phyloP scores from a whole-genome alignment of 1,140 invertebrate genomes.

The Drosophila teissieri region DNA sequence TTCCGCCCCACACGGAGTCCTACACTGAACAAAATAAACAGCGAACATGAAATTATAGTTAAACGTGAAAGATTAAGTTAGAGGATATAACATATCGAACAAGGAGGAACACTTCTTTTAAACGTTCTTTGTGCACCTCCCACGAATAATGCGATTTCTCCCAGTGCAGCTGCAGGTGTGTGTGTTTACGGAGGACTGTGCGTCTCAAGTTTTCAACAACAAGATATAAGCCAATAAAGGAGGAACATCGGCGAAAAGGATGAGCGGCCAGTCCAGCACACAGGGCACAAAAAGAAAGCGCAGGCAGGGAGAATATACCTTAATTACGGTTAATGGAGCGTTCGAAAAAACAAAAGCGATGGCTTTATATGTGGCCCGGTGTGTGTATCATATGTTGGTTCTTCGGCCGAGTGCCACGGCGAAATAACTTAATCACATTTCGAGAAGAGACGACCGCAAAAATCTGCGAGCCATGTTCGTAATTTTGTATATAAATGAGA shows the following conservation, averaged over 20 bases:
- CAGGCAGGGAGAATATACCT: conserved; percentile 80
- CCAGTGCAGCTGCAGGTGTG: conserved; percentile 60
- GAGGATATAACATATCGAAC: too few species aligned
- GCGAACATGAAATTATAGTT: too few species aligned
- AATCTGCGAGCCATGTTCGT: conserved; percentile 80
- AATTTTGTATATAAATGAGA: conserved; percentile 82
- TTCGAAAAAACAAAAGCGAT: conserved; percentile 58
- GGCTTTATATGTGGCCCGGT: conserved; percentile 7
- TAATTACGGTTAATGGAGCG: conserved; percentile 84
- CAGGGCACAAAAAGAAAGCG: conserved; percentile 72
- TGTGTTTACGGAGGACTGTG: conserved; percentile 43
- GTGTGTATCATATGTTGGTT: conserved; percentile 45
- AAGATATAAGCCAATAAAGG: conserved; percentile 78
- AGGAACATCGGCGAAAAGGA: conserved; percentile 61
- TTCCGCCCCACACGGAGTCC: conserved; percentile 51
- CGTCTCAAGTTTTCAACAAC: conserved; percentile 80
- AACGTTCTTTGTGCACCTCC: too few species aligned
- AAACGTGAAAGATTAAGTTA: too few species aligned
- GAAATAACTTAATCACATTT: conserved; percentile 84
- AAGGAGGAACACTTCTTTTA: too few species aligned
- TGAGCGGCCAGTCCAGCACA: conserved; percentile 38
- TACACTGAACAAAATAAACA: not conserved
- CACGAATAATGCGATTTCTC: not conserved
- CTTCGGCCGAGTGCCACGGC: conserved; percentile 50
- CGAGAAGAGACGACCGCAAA: conserved; percentile 69